phyloP scores from a whole-genome alignment of 2,113 vertebrate genomes.

The Otus sunia region DNA sequence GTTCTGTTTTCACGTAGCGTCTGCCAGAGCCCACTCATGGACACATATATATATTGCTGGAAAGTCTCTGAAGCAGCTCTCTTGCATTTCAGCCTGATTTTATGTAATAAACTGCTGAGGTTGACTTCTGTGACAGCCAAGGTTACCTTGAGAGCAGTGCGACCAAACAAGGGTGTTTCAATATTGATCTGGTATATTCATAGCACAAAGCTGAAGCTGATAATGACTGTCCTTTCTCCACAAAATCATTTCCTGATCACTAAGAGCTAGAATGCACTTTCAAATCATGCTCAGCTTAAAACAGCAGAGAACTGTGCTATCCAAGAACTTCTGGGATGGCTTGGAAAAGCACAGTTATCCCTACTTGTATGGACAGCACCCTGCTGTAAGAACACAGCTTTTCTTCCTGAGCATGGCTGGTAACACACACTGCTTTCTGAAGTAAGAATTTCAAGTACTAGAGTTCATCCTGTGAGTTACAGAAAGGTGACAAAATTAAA shows the following conservation, averaged over 20 bases:
- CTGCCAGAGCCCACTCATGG: rapidly evolving
- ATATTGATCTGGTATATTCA: not conserved
- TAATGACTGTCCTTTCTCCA: not conserved
- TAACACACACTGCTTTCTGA: not conserved
- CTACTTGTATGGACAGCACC: not conserved
- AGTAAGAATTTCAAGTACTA: not conserved
- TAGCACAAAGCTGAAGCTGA: not conserved
- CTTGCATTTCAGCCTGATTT: not conserved
- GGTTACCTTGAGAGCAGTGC: not conserved
- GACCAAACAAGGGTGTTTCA: not conserved
- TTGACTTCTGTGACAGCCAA: not conserved
- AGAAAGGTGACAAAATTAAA: not conserved
- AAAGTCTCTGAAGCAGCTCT: not conserved
- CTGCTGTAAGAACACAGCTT: not conserved
- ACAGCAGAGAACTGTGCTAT: not conserved
- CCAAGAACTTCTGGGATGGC: not conserved
- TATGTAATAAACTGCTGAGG: not conserved
- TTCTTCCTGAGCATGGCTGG: not conserved
- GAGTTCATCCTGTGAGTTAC: not conserved
- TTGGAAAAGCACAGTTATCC: not conserved
- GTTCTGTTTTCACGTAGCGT: not conserved
- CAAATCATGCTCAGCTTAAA: not conserved
- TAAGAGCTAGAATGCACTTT: not conserved
- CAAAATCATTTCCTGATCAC: not conserved
- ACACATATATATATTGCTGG: not conserved